phyloP scores from a whole-genome alignment of 2,113 vertebrate species.

The Sturnira hondurensis region DNA sequence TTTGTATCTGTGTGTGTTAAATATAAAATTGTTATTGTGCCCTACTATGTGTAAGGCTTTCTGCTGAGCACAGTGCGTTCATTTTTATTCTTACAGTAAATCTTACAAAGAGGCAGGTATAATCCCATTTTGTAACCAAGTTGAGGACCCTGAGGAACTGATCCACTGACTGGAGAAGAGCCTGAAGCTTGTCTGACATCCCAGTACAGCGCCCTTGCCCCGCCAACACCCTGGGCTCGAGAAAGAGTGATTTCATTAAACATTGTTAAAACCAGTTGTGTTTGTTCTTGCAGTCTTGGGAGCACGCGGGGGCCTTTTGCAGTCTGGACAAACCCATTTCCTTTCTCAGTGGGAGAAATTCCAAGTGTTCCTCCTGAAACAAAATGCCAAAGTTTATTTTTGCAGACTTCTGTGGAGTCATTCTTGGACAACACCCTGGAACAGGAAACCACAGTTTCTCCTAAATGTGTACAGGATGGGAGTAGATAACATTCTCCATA shows the following conservation, averaged over 20 bases:
- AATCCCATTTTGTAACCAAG: neutral
- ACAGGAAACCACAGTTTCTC: constrained; percentile 92
- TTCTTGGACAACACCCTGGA: constrained; percentile 87
- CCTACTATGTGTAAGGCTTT: neutral
- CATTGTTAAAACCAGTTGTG: constrained; percentile 43
- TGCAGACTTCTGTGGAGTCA: constrained; percentile 87
- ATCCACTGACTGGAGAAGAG: neutral
- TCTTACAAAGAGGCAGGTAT: neutral
- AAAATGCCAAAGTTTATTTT: constrained; percentile 90
- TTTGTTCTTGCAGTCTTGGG: constrained; percentile 70
- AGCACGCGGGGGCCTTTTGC: constrained; percentile 62
- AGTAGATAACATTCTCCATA: constrained; percentile 86
- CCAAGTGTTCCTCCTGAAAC: constrained; percentile 82
- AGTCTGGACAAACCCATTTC: constrained; percentile 79
- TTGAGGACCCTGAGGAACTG: neutral
- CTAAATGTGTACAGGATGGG: constrained; percentile 89
- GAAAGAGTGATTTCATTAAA: neutral
- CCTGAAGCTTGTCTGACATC: neutral
- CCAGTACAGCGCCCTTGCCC: neutral
- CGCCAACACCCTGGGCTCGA: neutral
- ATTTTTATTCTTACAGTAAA: neutral
- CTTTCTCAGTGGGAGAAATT: constrained; percentile 80
- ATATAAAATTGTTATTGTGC: neutral
- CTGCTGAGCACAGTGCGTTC: neutral
- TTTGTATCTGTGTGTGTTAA: neutral